These are phyloP conservation scores for Ennomos quercinarius DNA, from an alignment of 2,888 invertebrate species.

Conservation along the genomic window DNA sequence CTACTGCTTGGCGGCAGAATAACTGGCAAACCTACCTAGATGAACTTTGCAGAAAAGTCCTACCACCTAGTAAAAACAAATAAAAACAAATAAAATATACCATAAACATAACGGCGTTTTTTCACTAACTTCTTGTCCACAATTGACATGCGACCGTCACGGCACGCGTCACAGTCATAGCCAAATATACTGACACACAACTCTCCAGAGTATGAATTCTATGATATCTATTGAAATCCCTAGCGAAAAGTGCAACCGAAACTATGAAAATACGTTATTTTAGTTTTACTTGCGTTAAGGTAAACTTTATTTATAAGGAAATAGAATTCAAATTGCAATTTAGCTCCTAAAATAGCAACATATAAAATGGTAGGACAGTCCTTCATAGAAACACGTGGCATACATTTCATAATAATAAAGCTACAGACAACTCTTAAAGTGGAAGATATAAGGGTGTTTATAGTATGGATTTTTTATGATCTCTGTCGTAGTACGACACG, in stretches of 20 bases:
- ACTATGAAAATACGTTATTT: background rate
- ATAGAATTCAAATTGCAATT: slow-evolving; percentile 8
- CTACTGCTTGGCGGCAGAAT: no score
- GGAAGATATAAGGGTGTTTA: slow-evolving; percentile 18
- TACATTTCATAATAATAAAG: slow-evolving; percentile 8
- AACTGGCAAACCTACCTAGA: no score
- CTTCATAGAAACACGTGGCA: slow-evolving; percentile 23
- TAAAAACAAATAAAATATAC: background rate
- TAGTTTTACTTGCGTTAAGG: background rate
- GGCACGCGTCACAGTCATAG: slow-evolving; percentile 27
- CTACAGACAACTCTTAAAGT: background rate
- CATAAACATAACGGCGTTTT: no score
- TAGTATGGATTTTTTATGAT: background rate
- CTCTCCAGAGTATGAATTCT: slow-evolving; percentile 25
- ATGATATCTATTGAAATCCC: slow-evolving; percentile 31
- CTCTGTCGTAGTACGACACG: slow-evolving; percentile 28
- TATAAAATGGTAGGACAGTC: background rate
- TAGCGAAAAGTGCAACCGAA: slow-evolving; percentile 14
- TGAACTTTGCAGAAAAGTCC: no score
- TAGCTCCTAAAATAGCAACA: background rate
- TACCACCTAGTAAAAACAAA: background rate
- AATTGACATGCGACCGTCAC: slow-evolving; percentile 7
- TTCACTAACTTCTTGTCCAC: background rate
- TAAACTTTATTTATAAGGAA: background rate
- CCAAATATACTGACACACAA: slow-evolving; percentile 15